These are phyloP conservation scores for Palaemon carinicauda DNA, from an alignment of 1,140 invertebrate genomes.

Conservation along the genomic window DNA sequence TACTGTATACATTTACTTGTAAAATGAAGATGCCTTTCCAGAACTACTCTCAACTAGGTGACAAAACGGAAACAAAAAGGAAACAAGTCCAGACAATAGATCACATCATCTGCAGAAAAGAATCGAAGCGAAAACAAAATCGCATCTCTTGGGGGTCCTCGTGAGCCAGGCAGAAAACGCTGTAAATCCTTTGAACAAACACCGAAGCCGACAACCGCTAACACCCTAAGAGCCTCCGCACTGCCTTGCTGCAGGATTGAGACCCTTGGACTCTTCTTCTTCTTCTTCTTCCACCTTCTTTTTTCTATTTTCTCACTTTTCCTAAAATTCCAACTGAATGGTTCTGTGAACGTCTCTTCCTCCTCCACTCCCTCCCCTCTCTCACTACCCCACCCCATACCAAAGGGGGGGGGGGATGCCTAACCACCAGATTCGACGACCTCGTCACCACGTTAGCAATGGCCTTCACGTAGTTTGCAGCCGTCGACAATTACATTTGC, in stretches of 20 bases:
- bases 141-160: constrained; percentile 6
- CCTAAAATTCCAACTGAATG: constrained; percentile 5
- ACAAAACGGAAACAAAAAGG: too few species aligned
- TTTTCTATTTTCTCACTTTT: background rate
- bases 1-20: too few species aligned
- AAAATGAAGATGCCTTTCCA: background rate
- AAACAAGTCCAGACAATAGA: background rate
- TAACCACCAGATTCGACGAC: too few species aligned
- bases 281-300: too few species aligned
- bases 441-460: too few species aligned
- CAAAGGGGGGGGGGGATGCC: too few species aligned
- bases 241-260: background rate
- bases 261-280: background rate
- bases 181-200: constrained; percentile 39
- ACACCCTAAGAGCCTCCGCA: constrained; percentile 11
- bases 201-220: constrained; percentile 32
- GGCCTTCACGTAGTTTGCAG: too few species aligned
- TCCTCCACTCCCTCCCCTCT: too few species aligned
- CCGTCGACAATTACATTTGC: too few species aligned
- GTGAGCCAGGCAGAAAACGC: constrained; percentile 29
- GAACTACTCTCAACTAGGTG: background rate
- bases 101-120: constrained; percentile 20
- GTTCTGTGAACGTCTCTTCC: background rate
- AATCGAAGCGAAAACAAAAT: constrained; percentile 29
- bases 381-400: too few species aligned